phyloP scores from a whole-genome alignment of 2,797 vertebrate species.

The Mergus octosetaceus region DNA sequence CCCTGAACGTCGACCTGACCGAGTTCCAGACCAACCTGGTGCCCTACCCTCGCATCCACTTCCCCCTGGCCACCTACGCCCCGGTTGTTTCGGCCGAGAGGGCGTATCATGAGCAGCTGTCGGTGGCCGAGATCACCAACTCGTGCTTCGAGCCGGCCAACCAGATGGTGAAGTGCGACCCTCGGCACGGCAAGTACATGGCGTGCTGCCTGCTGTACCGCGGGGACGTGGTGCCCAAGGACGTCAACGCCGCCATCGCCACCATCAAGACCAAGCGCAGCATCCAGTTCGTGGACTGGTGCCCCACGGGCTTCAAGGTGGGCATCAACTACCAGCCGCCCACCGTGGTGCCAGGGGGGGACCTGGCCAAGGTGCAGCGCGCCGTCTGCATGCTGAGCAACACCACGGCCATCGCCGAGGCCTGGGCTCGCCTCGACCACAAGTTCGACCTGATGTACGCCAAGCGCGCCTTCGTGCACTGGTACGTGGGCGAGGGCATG shows the following conservation, averaged over 20 bases:
- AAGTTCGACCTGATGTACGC: constrained; percentile 90
- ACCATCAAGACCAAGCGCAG: constrained; percentile 86
- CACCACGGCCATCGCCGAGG: constrained; percentile 87
- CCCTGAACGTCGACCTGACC: constrained; percentile 84
- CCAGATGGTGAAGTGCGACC: constrained; percentile 82
- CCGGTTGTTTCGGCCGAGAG: rapidly evolving
- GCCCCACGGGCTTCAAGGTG: neutral
- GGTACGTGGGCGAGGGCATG: constrained; percentile 89
- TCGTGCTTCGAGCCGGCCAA: constrained; percentile 82
- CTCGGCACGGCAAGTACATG: constrained; percentile 74
- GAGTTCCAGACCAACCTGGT: constrained; percentile 77
- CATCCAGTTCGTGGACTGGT: constrained; percentile 82
- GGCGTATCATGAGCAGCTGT: neutral
- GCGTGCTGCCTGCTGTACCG: constrained; percentile 81
- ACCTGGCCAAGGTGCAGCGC: constrained; percentile 87
- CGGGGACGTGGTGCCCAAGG: constrained; percentile 86
- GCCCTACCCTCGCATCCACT: constrained; percentile 25
- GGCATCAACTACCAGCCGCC: constrained; percentile 85
- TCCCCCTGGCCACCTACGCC: neutral
- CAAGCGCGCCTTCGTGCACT: constrained; percentile 87
- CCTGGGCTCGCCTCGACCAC: constrained; percentile 87
- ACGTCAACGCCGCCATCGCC: constrained; percentile 82
- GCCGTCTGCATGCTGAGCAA: constrained; percentile 91
- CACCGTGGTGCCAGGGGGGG: constrained; percentile 85
- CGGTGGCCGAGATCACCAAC: constrained; percentile 2